phyloP scores from a whole-genome alignment of 2,113 vertebrate species.

The Gulo gulo region DNA sequence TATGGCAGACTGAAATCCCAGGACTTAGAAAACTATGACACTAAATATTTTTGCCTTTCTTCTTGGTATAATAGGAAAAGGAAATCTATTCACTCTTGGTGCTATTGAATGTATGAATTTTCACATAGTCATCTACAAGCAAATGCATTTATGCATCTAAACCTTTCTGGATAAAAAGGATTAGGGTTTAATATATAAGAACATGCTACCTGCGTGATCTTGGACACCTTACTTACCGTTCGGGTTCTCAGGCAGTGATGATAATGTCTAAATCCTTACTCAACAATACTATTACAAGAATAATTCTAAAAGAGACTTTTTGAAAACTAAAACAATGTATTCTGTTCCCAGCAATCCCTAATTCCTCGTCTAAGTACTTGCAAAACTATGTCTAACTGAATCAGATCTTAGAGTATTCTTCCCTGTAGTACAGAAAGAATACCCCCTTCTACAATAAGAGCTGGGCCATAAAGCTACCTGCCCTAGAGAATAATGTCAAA shows the following conservation, averaged over 20 bases:
- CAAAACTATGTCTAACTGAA: background rate
- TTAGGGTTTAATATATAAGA: background rate
- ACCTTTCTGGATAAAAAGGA: background rate
- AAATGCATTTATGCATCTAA: background rate
- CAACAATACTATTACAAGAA: background rate
- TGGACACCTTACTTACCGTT: background rate
- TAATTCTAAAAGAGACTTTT: background rate
- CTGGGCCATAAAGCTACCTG: background rate
- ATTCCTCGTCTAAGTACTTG: background rate
- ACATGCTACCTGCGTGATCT: background rate
- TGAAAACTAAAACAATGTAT: background rate
- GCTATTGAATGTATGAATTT: background rate
- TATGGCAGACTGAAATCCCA: background rate
- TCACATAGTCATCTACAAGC: background rate
- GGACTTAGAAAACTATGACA: background rate
- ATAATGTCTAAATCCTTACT: background rate
- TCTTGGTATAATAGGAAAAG: background rate
- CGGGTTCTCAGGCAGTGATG: background rate
- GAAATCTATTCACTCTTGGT: background rate
- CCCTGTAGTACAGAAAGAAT: background rate
- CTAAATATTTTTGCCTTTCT: background rate
- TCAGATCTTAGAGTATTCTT: background rate
- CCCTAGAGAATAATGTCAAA: background rate
- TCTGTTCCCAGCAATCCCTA: background rate
- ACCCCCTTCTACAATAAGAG: background rate